Base-by-base conservation (phyloP, 2,888 invertebrate species). In the Mythimna pallens region DNA sequence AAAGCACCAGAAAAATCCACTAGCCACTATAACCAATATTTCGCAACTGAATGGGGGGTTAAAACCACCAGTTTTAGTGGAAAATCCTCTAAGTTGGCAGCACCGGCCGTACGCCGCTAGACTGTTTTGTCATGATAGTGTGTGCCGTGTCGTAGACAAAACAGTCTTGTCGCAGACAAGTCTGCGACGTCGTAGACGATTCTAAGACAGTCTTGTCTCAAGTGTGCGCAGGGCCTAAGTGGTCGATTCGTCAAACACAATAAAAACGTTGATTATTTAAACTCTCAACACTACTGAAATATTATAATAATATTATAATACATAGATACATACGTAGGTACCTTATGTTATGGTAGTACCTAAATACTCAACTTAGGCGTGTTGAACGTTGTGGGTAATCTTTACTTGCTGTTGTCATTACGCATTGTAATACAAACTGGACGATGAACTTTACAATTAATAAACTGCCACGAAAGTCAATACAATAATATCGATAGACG, bases 221-320 rank as follows among this genome's bases (percentile, higher is more conserved):
- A 25, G 25, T 25, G 25, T 25, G 25, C 25, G 25, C 25, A 25
- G 25, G 25, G 1, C 25, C 25, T 25, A 69, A 47, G 14, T 43
- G 57, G 50, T 74, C 34, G 69, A 75, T 75, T 79, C 70, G 75
- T 74, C 58, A 65, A 62, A 65, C 50, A 66, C 40, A 36, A 65
- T 65, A 65, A 73, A 68, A 50, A 36, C 5, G 52, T 20, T 64
- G 20, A 20, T 55, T 65, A 67, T 61, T 54, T 30, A 30, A 68
- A 58, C 64, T 66, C 34, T 25, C 58, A 50, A 58, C 7, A n/a
- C 4, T 54, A 25, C 14, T 43, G 43, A 62, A 61, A 22, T 71
- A 50, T 10, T 12, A n/a, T n/a, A n/a, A n/a, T n/a, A n/a, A n/a
- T n/a, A n/a, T n/a, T 25, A 10, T 47, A 47, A 40, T 47, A 47